Evolutionary conservation across 2,888 invertebrate species (phyloP).

Genomic region (Cylloceria caligata): DNA sequence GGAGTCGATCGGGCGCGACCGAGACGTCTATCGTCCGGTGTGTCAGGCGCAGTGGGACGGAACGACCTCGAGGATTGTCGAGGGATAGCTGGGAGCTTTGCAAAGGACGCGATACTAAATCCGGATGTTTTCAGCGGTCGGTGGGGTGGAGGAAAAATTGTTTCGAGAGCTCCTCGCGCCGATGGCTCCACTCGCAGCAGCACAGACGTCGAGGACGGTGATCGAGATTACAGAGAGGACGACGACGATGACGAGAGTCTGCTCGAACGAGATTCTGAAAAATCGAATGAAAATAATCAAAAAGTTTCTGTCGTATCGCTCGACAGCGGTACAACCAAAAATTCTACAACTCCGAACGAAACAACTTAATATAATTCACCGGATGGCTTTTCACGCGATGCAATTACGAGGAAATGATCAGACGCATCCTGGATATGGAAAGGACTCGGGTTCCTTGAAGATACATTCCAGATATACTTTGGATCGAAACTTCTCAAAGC

Average conservation of each 20-base stretch:
- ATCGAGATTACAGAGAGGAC: conserved; percentile 37
- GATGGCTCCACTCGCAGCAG: conserved; percentile 41
- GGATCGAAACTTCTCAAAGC: conserved; percentile 56
- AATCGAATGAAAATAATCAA: not conserved
- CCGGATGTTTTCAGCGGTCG: conserved; percentile 34
- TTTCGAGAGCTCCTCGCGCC: conserved; percentile 20
- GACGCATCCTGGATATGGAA: conserved; percentile 34
- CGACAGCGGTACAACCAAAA: not conserved
- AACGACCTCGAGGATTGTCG: conserved; percentile 39
- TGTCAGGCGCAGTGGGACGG: conserved; percentile 6
- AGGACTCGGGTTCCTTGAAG: not conserved
- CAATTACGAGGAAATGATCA: conserved; percentile 19
- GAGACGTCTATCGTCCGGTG: conserved; percentile 32
- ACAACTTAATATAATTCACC: not conserved
- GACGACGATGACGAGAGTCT: conserved; percentile 45
- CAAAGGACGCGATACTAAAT: conserved; percentile 19
- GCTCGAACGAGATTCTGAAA: conserved; percentile 19
- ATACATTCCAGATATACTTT: conserved; percentile 31
- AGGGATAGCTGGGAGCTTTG: not conserved
- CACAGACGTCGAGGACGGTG: conserved; percentile 56
- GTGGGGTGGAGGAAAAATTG: conserved; percentile 39
- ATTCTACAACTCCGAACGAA: not conserved
- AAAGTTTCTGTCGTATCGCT: not conserved
- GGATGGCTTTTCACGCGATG: conserved; percentile 15
- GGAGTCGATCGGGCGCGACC: conserved; percentile 38